phyloP scores from a whole-genome alignment of 2,113 vertebrate genomes.

The Genyomyrus donnyi region DNA sequence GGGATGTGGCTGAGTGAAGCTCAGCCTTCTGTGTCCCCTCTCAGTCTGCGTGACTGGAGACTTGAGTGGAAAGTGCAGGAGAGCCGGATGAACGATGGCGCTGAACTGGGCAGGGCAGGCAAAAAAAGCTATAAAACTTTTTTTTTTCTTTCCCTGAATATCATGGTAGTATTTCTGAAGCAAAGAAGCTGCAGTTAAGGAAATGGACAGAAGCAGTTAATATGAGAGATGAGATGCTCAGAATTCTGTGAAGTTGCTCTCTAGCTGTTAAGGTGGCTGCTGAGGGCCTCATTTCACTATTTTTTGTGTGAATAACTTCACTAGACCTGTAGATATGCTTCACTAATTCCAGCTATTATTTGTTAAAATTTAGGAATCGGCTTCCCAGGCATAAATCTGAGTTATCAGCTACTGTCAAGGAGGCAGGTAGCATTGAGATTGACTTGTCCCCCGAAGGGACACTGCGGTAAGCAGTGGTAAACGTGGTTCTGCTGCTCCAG shows the following conservation, averaged over 20 bases:
- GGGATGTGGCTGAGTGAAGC: background rate
- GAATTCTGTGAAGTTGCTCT: background rate
- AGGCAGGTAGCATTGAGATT: background rate
- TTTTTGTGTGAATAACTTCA: background rate
- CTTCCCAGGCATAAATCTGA: background rate
- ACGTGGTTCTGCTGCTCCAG: background rate
- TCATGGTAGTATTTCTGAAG: background rate
- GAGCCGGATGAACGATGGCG: background rate
- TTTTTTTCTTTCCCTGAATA: background rate
- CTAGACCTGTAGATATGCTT: background rate
- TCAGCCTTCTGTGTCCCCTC: background rate
- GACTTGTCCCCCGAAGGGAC: background rate
- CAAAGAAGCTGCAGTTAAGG: background rate
- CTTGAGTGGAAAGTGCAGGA: background rate
- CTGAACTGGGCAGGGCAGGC: background rate
- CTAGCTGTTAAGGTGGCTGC: background rate
- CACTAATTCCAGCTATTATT: background rate
- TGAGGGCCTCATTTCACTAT: background rate
- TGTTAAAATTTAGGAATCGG: background rate
- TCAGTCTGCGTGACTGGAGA: background rate
- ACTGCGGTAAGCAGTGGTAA: background rate
- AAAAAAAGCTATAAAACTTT: background rate
- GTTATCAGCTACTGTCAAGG: background rate
- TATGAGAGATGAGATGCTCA: background rate
- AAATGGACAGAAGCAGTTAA: background rate